These are phyloP conservation scores for Caranx melampygus DNA, from an alignment of 2,113 vertebrate species.

Conservation along the genomic window DNA sequence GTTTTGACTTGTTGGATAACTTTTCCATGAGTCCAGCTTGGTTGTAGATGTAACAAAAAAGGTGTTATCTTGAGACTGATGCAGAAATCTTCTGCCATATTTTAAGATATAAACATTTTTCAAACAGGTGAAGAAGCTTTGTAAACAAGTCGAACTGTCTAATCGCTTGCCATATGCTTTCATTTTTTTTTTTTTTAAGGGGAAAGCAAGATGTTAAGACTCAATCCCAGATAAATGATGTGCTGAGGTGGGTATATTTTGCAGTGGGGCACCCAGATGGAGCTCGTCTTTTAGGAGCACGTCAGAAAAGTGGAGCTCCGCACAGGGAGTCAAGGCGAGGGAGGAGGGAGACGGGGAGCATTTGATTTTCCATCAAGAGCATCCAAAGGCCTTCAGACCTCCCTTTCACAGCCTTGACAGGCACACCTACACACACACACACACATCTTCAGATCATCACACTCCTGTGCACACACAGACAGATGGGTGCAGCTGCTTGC, in stretches of 20 bases:
- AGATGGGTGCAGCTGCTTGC: conserved; percentile 64
- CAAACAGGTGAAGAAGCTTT: not conserved
- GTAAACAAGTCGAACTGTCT: conserved; percentile 7
- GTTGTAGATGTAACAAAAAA: not conserved
- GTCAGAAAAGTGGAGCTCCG: conserved; percentile 40
- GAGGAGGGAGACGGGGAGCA: conserved; percentile 23
- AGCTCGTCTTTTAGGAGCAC: conserved; percentile 33
- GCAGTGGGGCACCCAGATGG: conserved; percentile 24
- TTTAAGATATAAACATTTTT: not conserved
- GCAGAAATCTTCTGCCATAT: not conserved
- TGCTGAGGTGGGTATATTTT: conserved; percentile 31
- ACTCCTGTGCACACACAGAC: conserved; percentile 60
- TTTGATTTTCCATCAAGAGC: conserved; percentile 66
- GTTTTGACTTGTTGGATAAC: too few species aligned
- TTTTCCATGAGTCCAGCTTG: not conserved
- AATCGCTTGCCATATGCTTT: not conserved
- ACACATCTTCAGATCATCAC: conserved; percentile 59
- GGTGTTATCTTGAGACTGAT: not conserved
- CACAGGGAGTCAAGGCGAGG: conserved; percentile 8
- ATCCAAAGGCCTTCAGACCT: conserved; percentile 58
- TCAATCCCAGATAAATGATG: conserved; percentile 30
- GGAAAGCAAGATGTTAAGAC: conserved; percentile 24
- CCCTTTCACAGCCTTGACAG: conserved; percentile 54
- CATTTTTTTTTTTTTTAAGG: not conserved
- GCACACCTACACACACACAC: conserved; percentile 26